Evolutionary conservation across 1,140 invertebrate genomes (phyloP).

Genomic region (Lordiphosa collinella): DNA sequence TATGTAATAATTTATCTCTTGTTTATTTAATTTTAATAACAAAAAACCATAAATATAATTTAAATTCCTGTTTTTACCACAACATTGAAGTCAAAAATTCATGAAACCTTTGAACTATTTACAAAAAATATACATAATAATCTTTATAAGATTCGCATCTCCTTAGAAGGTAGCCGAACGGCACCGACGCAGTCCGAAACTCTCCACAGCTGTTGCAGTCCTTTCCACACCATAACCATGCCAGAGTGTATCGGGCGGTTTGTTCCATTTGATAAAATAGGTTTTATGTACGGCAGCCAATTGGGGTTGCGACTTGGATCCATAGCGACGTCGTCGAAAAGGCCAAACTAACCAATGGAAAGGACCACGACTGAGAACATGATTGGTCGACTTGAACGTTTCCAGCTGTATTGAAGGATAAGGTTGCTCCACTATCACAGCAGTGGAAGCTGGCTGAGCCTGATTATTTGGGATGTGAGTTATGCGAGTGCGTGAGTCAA

Average conservation of each 20-base stretch:
- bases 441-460: background rate
- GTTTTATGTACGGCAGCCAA: slow-evolving; percentile 68
- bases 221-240: slow-evolving; percentile 58
- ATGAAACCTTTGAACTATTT: slow-evolving; percentile 2
- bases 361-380: slow-evolving; percentile 22
- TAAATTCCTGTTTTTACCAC: no score
- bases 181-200: slow-evolving; percentile 45
- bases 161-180: slow-evolving; percentile 62
- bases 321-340: slow-evolving; percentile 39
- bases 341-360: slow-evolving; percentile 63
- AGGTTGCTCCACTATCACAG: slow-evolving; percentile 51
- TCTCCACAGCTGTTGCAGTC: background rate
- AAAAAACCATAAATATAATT: no score
- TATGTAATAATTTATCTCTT: no score
- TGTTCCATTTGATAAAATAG: slow-evolving; percentile 68
- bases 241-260: slow-evolving; percentile 60
- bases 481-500: slow-evolving; percentile 30
- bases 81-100: background rate
- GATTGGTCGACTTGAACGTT: slow-evolving; percentile 20
- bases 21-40: no score
- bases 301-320: slow-evolving; percentile 6
- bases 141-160: background rate
- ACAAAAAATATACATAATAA: slow-evolving; percentile 35
- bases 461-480: slow-evolving; percentile 1
- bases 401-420: slow-evolving; percentile 42